phyloP scores from a whole-genome alignment of 1,140 invertebrate genomes.

The Subanguina moxae region DNA sequence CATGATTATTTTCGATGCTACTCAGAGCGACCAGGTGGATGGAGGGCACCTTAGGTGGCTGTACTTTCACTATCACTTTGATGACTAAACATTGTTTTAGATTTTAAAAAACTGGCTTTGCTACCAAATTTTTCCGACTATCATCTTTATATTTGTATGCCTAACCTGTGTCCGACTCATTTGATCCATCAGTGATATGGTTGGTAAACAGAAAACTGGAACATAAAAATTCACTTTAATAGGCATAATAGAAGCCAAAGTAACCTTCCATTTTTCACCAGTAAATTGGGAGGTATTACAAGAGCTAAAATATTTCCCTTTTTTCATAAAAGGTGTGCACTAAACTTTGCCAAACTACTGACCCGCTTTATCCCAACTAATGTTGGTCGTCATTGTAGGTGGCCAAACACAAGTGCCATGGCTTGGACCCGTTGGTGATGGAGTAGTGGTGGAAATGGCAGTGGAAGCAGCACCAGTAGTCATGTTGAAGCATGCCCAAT shows the following conservation, averaged over 20 bases:
- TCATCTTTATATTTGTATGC: no score
- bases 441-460: no score
- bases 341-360: neutral
- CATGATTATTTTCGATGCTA: neutral
- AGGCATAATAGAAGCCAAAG: neutral
- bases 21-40: neutral
- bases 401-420: neutral
- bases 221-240: neutral
- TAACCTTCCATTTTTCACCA: slow-evolving; percentile 1
- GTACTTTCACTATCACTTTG: neutral
- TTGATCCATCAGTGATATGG: neutral
- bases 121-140: no score
- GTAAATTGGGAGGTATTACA: neutral
- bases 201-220: neutral
- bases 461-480: neutral
- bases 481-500: neutral
- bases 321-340: no score
- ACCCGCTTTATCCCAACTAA: neutral
- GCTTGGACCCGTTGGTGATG: no score
- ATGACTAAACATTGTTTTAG: neutral
- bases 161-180: neutral
- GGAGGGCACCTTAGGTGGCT: neutral
- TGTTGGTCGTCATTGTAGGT: neutral
- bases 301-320: neutral
- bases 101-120: no score